These are phyloP conservation scores for Drosophila robusta DNA, from an alignment of 2,888 invertebrate genomes.

Conservation along the genomic window DNA sequence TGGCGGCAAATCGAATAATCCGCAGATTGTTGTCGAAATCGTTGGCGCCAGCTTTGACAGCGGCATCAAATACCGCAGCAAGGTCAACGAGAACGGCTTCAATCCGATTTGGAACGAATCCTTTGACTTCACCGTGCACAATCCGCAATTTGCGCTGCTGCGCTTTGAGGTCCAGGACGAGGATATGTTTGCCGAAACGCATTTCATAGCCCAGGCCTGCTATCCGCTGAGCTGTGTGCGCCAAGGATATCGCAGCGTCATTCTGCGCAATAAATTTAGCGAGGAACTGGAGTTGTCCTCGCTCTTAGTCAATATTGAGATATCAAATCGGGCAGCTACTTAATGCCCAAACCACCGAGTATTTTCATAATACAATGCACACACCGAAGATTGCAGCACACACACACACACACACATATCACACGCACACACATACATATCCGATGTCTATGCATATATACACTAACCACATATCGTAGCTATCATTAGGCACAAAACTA, in stretches of 20 bases:
- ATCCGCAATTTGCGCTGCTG: constrained; percentile 93
- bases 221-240: constrained; percentile 93
- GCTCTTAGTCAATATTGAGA: constrained; percentile 92
- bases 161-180: constrained; percentile 97
- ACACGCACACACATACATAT: constrained; percentile 1
- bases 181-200: constrained; percentile 98
- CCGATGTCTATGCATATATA: not conserved
- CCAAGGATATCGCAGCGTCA: constrained; percentile 95
- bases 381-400: not conserved
- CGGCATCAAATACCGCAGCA: constrained; percentile 93
- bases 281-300: constrained; percentile 97
- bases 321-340: constrained; percentile 76
- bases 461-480: not conserved
- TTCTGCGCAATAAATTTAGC: constrained; percentile 94
- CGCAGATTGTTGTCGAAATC: constrained; percentile 96
- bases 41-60: constrained; percentile 94
- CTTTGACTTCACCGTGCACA: constrained; percentile 92
- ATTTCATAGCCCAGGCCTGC: constrained; percentile 98
- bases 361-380: not conserved
- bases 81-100: constrained; percentile 96
- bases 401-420: constrained; percentile 5
- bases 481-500: not conserved
- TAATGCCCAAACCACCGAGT: constrained; percentile 15
- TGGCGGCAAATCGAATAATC: constrained; percentile 92
- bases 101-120: constrained; percentile 97